phyloP scores from a whole-genome alignment of 2,113 vertebrate genomes.

The Carlito syrichta region DNA sequence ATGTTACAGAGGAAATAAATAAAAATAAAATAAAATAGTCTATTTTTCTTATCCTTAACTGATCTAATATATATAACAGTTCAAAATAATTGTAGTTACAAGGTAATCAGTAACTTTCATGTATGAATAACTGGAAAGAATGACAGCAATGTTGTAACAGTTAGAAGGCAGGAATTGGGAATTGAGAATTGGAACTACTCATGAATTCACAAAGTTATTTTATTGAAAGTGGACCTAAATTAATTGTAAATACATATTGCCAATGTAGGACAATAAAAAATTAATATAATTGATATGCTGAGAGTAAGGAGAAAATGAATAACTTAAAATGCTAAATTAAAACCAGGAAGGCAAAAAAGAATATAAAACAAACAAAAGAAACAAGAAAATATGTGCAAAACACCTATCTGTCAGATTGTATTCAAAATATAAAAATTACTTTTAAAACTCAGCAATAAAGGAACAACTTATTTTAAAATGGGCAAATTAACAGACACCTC shows the following conservation, averaged over 20 bases:
- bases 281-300: background rate
- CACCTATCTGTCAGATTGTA: background rate
- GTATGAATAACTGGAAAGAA: background rate
- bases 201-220: background rate
- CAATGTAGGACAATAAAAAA: background rate
- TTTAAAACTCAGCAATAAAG: background rate
- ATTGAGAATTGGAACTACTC: background rate
- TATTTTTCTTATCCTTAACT: background rate
- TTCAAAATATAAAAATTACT: background rate
- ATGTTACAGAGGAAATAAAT: background rate
- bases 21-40: background rate
- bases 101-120: background rate
- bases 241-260: background rate
- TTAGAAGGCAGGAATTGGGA: background rate
- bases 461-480: background rate
- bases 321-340: background rate
- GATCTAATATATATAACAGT: background rate
- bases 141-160: background rate
- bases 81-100: background rate
- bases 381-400: background rate
- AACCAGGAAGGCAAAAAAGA: background rate
- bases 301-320: background rate
- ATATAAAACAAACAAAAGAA: background rate
- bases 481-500: background rate
- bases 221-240: background rate